A percentile compares a stretch with the other conserved stretches of the same genome.
phyloP scores from a whole-genome alignment of 2,797 vertebrate species.

The Cossypha caffra region DNA sequence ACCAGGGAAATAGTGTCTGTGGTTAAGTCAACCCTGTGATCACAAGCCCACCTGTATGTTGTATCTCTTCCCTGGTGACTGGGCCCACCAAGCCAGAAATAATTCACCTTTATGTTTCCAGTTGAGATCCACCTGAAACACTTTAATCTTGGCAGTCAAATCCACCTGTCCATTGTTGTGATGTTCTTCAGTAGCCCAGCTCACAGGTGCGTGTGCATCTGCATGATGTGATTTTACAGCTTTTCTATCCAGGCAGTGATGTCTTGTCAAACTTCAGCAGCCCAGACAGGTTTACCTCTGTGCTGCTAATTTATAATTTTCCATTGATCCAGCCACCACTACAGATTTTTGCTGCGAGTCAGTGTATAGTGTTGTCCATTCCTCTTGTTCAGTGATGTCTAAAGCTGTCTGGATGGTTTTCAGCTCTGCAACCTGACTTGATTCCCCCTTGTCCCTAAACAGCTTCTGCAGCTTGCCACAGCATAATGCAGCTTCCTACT shows the following conservation, averaged over 20 bases:
- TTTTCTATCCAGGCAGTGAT: background rate
- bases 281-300: background rate
- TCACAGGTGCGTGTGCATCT: rapidly evolving
- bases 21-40: background rate
- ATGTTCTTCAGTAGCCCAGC: background rate
- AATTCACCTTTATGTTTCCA: background rate
- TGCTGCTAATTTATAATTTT: background rate
- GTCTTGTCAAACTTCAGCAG: background rate
- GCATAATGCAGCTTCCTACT: background rate
- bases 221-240: background rate
- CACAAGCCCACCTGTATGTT: background rate
- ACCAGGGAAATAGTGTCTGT: background rate
- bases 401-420: background rate
- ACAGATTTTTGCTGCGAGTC: background rate
- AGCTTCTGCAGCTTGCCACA: background rate
- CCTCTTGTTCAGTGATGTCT: background rate
- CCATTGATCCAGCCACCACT: background rate
- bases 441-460: background rate
- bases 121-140: background rate
- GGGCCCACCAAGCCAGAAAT: background rate
- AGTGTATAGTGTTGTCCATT: background rate
- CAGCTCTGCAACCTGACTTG: background rate
- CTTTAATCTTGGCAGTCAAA: background rate
- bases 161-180: background rate
- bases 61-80: background rate